Base-by-base conservation (phyloP, 2,797 vertebrate species). In the Sphenopsis melanotis region DNA sequence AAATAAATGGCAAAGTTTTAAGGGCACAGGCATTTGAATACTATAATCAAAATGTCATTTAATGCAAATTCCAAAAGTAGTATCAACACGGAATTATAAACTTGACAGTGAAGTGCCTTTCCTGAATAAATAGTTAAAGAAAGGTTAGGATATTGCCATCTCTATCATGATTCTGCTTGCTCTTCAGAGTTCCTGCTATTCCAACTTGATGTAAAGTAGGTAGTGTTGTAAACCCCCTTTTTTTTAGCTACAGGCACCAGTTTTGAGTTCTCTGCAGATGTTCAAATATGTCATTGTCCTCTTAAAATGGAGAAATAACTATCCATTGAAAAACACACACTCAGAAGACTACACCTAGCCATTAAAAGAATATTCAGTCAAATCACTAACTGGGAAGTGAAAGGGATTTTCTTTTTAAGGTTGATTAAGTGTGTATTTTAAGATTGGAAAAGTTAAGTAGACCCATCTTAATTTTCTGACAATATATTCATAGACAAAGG, bases 41-140 rank as follows among this genome's bases (percentile, higher is more conserved):
- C 81, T 97, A 89, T 95, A 95, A 96, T 97, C 82, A 94, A 97
- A 98, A 97, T 97, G 95, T 97, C 96, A 98, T 88, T 96, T 93
- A 97, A 97, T 97, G 90, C 90, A 97, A 97, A 97, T 97, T 96
- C 80, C 83, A 95, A 87, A 89, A 81, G 47, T 79, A 78, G 78
- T 78, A 95, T 95, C 89, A 96, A 96, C 84, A 92, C 23, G 87
- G 91, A 96, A 96, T 97, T 97, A 96, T 90, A 95, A 96, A 93
- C 87, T 91, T 97, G 95, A 91, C 76, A 95, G 59, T 89, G 82
- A 96, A 95, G 88, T 90, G 37, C 12, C 63, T 96, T 96, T 76
- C 74, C 72, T 90, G 80, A 89, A 96, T 95, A 97, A 96, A 94
- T 93, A 94, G 93, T 96, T 94, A 94, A 96, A 95, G 88, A 91